Base-by-base conservation (phyloP, 1,140 invertebrate genomes). In the Bombus breviceps region DNA sequence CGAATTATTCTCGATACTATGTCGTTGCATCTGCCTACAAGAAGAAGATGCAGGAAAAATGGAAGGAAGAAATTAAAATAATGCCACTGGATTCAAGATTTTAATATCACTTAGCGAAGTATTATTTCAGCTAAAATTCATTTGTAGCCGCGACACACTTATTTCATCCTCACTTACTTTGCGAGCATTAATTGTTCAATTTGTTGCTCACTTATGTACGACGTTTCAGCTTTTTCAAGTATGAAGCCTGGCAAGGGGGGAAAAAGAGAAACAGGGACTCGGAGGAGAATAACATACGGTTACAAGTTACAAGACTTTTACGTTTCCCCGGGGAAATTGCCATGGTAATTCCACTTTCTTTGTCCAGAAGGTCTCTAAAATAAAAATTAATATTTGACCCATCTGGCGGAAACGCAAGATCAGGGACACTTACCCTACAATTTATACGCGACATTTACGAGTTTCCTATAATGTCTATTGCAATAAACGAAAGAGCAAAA, bases 301-400 rank as follows among this genome's bases (percentile, higher is more conserved):
- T 68, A 59, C 78, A 64, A 81, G 86, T 89, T 87, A 86, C 77
- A 90, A 81, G 86, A 85, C 80, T 89, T 91, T 88, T 87, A 87
- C 80, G 76, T 68, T 81, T 53, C 87, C 71, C 83, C 53, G 34
- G 86, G 89, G 86, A 90, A 90, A 90, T 90, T 88, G 89, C 76
- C 79, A 80, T 75, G 75, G 71, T 78, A 88, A 90, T 89, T 90
- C 87, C 71, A 72, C 80, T 66, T 85, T 37, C 47, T 43, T 84
- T 73, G 62, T n/a, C n/a, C 25, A 76, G 47, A 71, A 83, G 79
- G 69, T 77, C 74, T 66, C 43, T 74, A 69, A 81, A 84, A 76
- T 75, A 88, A 90, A 88, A 90, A 90, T 88, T 90, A 90, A 90
- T 83, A 89, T 86, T 88, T 83, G 77, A 37, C 71, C 66, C 80